Conservation (phyloP, 1,140 invertebrate species). For the Scaptomyza pallida region DNA sequence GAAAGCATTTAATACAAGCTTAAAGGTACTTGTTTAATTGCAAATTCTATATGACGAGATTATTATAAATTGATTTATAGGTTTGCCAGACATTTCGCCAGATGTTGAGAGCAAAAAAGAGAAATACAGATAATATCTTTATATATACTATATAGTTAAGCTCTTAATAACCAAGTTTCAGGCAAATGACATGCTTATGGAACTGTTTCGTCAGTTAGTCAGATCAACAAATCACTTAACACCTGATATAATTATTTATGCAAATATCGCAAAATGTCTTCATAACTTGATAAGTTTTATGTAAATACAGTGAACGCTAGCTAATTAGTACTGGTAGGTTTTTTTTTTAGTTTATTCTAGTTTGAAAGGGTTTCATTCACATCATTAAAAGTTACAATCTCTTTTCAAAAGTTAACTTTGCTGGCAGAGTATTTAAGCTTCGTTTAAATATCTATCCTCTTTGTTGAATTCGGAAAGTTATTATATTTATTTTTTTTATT, state of each 20-base stretch:
- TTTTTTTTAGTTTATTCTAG: not conserved
- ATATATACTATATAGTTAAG: not conserved
- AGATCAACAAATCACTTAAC: slow-evolving; percentile 26
- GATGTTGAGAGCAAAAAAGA: not conserved
- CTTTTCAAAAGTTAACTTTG: no score
- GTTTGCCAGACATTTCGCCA: slow-evolving; percentile 9
- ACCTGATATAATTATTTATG: slow-evolving; percentile 23
- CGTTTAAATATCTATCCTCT: not conserved
- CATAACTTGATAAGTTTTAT: not conserved
- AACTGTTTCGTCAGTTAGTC: slow-evolving; percentile 1
- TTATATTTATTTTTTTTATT: not conserved
- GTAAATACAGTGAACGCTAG: not conserved
- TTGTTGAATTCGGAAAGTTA: slow-evolving; percentile 8
- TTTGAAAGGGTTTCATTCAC: no score
- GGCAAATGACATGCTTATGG: not conserved
- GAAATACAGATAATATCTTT: no score
- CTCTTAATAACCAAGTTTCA: not conserved
- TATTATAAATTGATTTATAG: slow-evolving; percentile 18
- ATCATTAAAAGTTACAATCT: no score
- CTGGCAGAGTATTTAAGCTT: slow-evolving; percentile 6
- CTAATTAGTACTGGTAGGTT: not conserved
- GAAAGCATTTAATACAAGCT: not conserved
- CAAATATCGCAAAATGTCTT: slow-evolving; percentile 7
- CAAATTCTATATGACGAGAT: slow-evolving; percentile 36
- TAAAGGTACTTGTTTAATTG: slow-evolving; percentile 26